Evolutionary conservation across 2,113 vertebrate species (phyloP).

Genomic region (Mesocricetus auratus): DNA sequence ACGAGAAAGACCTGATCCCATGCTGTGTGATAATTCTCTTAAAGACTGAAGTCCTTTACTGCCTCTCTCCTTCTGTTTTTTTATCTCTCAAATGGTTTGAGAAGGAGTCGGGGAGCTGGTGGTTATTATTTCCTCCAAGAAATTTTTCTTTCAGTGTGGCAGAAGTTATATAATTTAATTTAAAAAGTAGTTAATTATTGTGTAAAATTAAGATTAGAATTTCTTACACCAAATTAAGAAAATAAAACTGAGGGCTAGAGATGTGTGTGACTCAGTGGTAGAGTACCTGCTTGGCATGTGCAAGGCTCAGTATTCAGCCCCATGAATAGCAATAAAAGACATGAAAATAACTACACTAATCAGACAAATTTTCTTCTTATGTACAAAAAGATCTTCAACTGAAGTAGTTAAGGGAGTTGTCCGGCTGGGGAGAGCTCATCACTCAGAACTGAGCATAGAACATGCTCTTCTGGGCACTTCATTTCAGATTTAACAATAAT

Average conservation of each 20-base stretch:
- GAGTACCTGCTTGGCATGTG: neutral
- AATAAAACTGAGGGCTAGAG: neutral
- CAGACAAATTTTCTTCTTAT: neutral
- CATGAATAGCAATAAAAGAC: neutral
- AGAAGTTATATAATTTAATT: neutral
- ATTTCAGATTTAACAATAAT: neutral
- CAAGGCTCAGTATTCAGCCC: neutral
- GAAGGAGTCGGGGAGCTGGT: neutral
- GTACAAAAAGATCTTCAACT: neutral
- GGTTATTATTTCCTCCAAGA: neutral
- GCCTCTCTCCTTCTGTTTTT: neutral
- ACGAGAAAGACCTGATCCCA: neutral
- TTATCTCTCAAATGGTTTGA: neutral
- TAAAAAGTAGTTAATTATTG: neutral
- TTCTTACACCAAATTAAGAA: neutral
- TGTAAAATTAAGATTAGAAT: constrained; percentile 5
- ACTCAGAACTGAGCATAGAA: neutral
- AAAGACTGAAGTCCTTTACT: neutral
- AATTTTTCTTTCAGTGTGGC: neutral
- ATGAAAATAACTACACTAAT: neutral
- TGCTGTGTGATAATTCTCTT: neutral
- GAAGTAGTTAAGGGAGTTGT: neutral
- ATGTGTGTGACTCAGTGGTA: neutral
- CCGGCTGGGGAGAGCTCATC: too few species aligned
- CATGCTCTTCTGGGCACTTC: neutral